Evolutionary conservation across 1,140 invertebrate species (phyloP).

Genomic region (Globodera rostochiensis): DNA sequence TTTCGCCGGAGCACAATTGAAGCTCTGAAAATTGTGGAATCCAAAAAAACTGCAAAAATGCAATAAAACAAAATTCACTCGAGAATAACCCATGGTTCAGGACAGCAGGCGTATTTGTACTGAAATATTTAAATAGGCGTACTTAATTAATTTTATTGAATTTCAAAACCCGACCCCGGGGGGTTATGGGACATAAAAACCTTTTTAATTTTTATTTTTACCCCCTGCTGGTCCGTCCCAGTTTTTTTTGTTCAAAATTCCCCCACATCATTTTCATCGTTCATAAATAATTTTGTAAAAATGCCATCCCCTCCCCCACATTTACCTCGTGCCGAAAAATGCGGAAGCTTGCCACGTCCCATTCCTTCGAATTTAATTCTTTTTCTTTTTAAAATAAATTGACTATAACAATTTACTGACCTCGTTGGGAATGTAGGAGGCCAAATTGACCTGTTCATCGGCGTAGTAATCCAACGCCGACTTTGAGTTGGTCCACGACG

Average conservation of each 20-base stretch:
- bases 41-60: conserved; percentile 6
- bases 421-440: conserved; percentile 61
- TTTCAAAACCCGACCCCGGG: neutral
- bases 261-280: no score
- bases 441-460: conserved; percentile 58
- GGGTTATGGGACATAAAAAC: neutral
- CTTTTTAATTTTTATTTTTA: no score
- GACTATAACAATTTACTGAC: no score
- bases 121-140: conserved; percentile 31
- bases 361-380: conserved; percentile 35
- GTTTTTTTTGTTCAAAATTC: no score
- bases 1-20: conserved; percentile 58
- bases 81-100: conserved; percentile 63
- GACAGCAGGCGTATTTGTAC: conserved; percentile 65
- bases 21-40: conserved; percentile 43
- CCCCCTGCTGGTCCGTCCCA: no score
- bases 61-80: neutral
- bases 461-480: conserved; percentile 63
- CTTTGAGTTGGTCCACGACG: conserved; percentile 62
- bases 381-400: no score
- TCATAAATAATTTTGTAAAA: no score
- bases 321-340: conserved; percentile 59
- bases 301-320: no score
- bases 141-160: no score
- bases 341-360: conserved; percentile 60